Base-by-base conservation (phyloP, 1,140 invertebrate genomes). In the Aricia agestis region DNA sequence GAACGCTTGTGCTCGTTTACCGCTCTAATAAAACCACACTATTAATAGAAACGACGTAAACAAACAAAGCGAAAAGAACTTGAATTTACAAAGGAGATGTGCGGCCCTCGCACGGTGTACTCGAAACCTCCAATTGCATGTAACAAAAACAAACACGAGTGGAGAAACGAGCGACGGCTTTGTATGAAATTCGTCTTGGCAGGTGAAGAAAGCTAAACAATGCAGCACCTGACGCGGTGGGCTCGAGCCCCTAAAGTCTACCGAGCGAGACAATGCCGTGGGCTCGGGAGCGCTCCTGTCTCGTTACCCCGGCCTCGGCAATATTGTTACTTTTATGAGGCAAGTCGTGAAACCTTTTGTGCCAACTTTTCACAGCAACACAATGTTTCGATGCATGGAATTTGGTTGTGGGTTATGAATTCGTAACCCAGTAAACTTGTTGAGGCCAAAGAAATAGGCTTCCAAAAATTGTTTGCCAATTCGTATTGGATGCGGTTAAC, bases 271-370 rank as follows among this genome's bases (percentile, higher is more conserved):
- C 85, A 88, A 90, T 87, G 76, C 78, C 85, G 81, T 86, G 86
- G 85, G 84, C 84, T 85, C 78, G 73, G 74, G 81, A 84, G 83
- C 80, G 80, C 78, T 86, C 76, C 78, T 82, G 82, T 84, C 87
- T 90, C 85, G 86, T 90, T 90, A 88, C 84, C 81, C 77, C 82
- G 73, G 79, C 81, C 77, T 82, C 74, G 79, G 81, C 82, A 86
- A 85, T 87, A 85, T 90, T 88, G 85, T 90, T 90, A 90, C 82
- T 85, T 90, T 87, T 90, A 88, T 88, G 86, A 87, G 82, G 82
- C 74, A 84, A 82, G 79, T 81, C 76, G 80, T 76, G 75, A 76
- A 83, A 86, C 79, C 81, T 81, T 84, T 86, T 87, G 85, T 85
- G 76, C 74, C 72, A 78, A 77, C 59, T 76, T 86, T 84, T 86